Evolutionary conservation across 2,888 invertebrate species (phyloP), one percentile per base, ranked within the genome.

Genomic region (Drosophila formosana): DNA sequence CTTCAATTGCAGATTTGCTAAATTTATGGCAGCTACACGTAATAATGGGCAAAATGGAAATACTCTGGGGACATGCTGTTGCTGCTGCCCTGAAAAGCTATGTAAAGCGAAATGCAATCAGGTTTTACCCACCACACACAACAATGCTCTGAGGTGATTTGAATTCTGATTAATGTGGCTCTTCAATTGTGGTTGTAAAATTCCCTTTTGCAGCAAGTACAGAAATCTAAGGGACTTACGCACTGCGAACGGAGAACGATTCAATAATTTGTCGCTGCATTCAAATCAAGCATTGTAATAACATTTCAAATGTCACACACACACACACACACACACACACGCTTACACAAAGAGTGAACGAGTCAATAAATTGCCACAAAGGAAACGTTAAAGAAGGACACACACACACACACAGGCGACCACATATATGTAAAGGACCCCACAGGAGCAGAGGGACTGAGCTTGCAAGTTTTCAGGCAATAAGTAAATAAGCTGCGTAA

Each of bases 401-500:
- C 9, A 5, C 5, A 11, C 47, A 7, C 18, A 6, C 34, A 28
- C 2, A 18, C n/a, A n/a, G n/a, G n/a, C 18, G 18, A 18, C 18
- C 18, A 2, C 18, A 18, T 18, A 18, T 18, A 18, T 18, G 18
- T 18, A 18, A 18, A 18, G 11, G 52, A 3, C 3, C n/a, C 26
- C 18, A 5, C 28, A 32, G 30, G 30, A 55, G 32, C n/a, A 74
- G 57, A 11, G 41, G 63, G 45, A 61, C 61, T 53, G 3, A 46
- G 39, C 60, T 61, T 53, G 82, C 58, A 84, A 75, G 73, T 72
- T 88, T 82, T 72, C 82, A 76, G 71, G 64, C 80, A 71, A 82
- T 88, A 88, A 86, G 89, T 72, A 89, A 85, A 88, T 85, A 85
- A 85, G 84, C 84, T 88, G 69, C 66, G 78, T 71, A 83, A 88